A percentile compares a stretch with the other conserved stretches of the same genome.
phyloP scores from a whole-genome alignment of 2,797 vertebrate genomes.

The Coendou prehensilis region DNA sequence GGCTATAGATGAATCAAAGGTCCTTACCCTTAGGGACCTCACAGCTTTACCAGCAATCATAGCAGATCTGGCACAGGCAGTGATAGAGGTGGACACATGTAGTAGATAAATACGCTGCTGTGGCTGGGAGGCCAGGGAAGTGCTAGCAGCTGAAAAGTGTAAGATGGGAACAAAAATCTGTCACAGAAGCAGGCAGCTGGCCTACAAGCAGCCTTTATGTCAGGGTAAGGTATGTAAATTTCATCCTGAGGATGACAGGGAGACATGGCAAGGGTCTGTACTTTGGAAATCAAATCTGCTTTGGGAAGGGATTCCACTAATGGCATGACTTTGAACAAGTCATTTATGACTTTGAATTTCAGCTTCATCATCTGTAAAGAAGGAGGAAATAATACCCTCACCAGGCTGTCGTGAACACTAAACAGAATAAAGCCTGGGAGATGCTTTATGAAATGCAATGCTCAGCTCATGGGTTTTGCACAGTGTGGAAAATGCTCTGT shows the following conservation, averaged over 20 bases:
- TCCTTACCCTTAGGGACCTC: background rate
- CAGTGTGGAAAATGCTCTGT: background rate
- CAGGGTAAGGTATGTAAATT: background rate
- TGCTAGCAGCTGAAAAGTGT: background rate
- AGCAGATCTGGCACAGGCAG: background rate
- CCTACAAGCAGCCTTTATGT: background rate
- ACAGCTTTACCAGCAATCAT: background rate
- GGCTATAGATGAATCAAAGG: background rate
- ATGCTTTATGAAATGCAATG: background rate
- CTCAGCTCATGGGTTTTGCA: background rate
- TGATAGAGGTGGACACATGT: background rate
- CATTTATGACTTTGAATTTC: conserved; percentile 8
- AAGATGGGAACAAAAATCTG: background rate
- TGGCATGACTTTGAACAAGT: background rate
- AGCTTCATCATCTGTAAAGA: background rate
- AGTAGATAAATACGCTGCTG: background rate
- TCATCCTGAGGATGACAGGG: background rate
- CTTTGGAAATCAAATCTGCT: conserved; percentile 37
- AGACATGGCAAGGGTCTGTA: background rate
- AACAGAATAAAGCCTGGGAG: background rate
- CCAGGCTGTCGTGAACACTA: background rate
- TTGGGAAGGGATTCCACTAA: background rate
- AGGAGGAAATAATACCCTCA: background rate
- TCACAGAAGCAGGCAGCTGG: background rate
- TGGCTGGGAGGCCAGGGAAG: background rate